Evolutionary conservation across 23 tunicate species (phyloP), one percentile per base, ranked within the genome.

Genomic region (Styela plicata): DNA sequence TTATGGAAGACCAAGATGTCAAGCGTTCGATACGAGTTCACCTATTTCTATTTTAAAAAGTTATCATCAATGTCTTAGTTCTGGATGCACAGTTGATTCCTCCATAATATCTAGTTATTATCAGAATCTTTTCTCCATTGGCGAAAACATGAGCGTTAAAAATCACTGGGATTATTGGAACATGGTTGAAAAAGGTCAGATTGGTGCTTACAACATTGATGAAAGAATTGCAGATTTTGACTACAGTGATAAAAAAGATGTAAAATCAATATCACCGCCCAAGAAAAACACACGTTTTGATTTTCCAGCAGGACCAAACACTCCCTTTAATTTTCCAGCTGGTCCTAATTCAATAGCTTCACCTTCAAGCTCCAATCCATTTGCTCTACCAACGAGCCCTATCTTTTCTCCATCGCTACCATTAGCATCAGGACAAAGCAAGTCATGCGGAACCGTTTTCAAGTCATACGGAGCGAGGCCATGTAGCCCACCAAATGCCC

Each of bases 31-130:
- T 61, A 35, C 84, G 2, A 22, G 68, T 1, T 22, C 83, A 19
- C 83, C 34, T 20, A 79, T n/a, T n/a, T 23, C 73, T 1, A 64
- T 79, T 25, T 69, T 87, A 31, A 63, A 74, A 34, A 74, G 65
- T 61, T 87, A 92, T 74, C 88, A 92, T 83, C 31, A 2, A 0
- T 92, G 97, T 52, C 73, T 92, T n/a, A 2, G 74, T 0, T 63
- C 86, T 2, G 97, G 97, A 25, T 92, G 97, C 64, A 78, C 91
- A 19, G 69, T 83, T 25, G 83, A 83, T 52, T 32, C 52, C 23
- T 32, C 73, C 35, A 52, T 81, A 24, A 24, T 67, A 24, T 36
- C 22, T 28, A 76, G 44, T 7, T 76, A 76, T 53, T 44, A 76
- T 44, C 1, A 76, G 22, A 0, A 76, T 67, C 13, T 76, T 1